Percentiles rank a stretch among this genome's conserved stretches.
Evolutionary conservation across 2,888 invertebrate genomes (phyloP).

Genomic region (Coenonympha glycerion): DNA sequence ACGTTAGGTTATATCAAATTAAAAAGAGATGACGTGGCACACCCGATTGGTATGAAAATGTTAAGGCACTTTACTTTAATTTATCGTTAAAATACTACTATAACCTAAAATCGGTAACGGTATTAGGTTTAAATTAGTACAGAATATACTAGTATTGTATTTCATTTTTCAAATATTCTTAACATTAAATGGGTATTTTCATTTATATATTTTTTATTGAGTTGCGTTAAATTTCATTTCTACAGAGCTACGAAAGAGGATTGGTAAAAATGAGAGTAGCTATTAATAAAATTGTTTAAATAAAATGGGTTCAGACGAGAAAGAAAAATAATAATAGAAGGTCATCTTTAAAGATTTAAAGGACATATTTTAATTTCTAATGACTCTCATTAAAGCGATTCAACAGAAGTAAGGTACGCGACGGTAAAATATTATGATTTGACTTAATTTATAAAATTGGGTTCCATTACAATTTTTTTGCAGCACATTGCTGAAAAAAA

Average conservation of each 20-base stretch:
- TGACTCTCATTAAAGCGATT: slow-evolving; percentile 14
- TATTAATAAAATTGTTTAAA: slow-evolving; percentile 13
- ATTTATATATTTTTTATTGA: not conserved
- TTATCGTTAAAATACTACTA: no score
- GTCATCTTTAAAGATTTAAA: slow-evolving; percentile 18
- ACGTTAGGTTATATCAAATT: no score
- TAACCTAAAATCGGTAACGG: no score
- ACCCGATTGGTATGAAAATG: no score
- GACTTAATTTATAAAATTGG: slow-evolving; percentile 11
- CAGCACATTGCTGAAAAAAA: no score
- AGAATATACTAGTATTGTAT: no score
- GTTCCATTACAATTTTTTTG: slow-evolving; percentile 12
- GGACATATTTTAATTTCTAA: slow-evolving; percentile 14
- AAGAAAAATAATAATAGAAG: slow-evolving; percentile 18
- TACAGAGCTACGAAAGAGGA: not conserved
- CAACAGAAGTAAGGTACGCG: slow-evolving; percentile 3
- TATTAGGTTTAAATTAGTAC: no score
- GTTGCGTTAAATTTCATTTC: not conserved
- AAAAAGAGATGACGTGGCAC: no score
- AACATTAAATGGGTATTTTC: no score
- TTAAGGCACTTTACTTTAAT: no score
- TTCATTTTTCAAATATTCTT: no score
- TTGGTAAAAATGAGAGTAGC: not conserved
- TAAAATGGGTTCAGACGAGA: slow-evolving; percentile 1
- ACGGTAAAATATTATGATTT: slow-evolving; percentile 4